Conservation (phyloP, 2,797 vertebrate species). For the Molossus alvarezi region DNA sequence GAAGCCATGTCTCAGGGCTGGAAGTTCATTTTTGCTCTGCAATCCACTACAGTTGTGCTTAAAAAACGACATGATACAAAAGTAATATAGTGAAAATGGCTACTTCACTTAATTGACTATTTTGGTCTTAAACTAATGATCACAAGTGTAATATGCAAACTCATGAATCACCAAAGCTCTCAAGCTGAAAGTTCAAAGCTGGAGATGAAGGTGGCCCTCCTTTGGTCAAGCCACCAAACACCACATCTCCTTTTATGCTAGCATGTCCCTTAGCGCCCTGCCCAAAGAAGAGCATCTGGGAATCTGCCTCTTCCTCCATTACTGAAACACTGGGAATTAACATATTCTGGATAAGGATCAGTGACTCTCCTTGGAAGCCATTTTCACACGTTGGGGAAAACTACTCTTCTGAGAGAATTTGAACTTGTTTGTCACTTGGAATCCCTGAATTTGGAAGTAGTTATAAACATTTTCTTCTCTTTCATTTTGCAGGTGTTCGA, state of each 20-base stretch:
- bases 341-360: constrained; percentile 51
- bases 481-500: constrained; percentile 35
- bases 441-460: constrained; percentile 36
- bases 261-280: background rate
- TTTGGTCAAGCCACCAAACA: background rate
- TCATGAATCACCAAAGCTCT: background rate
- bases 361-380: background rate
- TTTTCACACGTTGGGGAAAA: background rate
- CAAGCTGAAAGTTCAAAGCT: background rate
- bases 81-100: background rate
- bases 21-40: background rate
- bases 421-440: background rate
- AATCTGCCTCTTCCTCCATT: background rate
- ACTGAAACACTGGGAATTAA: background rate
- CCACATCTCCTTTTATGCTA: background rate
- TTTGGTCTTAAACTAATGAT: background rate
- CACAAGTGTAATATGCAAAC: background rate
- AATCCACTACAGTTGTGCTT: background rate
- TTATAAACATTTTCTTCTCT: constrained; percentile 56
- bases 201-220: background rate
- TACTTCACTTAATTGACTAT: constrained; percentile 6
- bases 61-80: background rate
- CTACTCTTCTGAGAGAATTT: background rate
- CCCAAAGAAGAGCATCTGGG: background rate
- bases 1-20: background rate